These are phyloP conservation scores for Nasonia giraulti DNA, from an alignment of 1,140 invertebrate species.

Conservation along the genomic window DNA sequence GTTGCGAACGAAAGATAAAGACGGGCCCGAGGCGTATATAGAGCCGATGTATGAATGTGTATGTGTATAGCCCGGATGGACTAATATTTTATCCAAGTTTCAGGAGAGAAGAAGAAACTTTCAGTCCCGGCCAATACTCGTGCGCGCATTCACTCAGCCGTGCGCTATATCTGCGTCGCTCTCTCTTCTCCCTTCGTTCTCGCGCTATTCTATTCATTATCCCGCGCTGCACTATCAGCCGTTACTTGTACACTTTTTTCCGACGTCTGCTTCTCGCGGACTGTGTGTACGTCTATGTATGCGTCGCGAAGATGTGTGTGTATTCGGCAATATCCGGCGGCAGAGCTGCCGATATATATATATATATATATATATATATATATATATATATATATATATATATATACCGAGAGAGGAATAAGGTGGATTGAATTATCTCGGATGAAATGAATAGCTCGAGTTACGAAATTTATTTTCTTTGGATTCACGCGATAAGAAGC, in stretches of 20 bases:
- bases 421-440: not conserved
- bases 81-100: conserved; percentile 1
- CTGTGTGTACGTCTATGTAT: too few species aligned
- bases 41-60: too few species aligned
- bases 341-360: not conserved
- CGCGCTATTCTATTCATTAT: conserved; percentile 14
- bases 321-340: not conserved
- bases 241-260: not conserved
- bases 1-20: too few species aligned
- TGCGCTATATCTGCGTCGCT: not conserved
- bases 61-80: not conserved
- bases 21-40: not conserved
- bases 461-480: not conserved
- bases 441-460: not conserved
- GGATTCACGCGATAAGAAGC: not conserved
- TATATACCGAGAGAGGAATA: too few species aligned
- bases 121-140: not conserved
- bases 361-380: too few species aligned
- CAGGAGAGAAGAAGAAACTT: not conserved
- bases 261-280: not conserved
- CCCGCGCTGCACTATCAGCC: not conserved
- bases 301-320: too few species aligned
- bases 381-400: too few species aligned
- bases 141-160: not conserved
- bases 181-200: not conserved